Percentiles rank a stretch among this genome's conserved stretches.
These are phyloP conservation scores for Mormyrops boulengeri DNA, from an alignment of 2,797 vertebrate genomes.

Conservation along the genomic window DNA sequence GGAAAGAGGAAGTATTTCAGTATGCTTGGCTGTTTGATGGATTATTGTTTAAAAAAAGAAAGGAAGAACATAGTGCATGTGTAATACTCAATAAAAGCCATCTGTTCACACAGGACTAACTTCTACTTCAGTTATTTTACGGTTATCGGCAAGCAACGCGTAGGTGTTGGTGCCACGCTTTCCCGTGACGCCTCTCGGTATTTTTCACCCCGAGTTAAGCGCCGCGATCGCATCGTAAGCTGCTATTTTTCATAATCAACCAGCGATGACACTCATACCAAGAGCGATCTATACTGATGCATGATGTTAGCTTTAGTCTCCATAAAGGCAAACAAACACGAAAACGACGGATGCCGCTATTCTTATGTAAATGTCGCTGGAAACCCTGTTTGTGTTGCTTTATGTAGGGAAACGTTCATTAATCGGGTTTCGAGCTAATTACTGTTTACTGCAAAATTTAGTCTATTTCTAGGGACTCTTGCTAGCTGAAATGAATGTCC, in stretches of 20 bases:
- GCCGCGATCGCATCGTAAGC: neutral
- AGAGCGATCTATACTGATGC: slow-evolving; percentile 1
- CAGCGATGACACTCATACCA: neutral
- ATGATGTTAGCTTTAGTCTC: neutral
- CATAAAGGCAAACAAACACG: neutral
- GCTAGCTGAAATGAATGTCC: neutral
- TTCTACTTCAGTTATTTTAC: neutral
- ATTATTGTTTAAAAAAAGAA: neutral
- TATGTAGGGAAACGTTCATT: neutral
- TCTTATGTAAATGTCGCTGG: neutral
- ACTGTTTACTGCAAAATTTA: neutral
- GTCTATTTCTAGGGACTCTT: neutral
- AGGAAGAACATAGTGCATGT: neutral
- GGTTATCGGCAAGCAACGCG: neutral
- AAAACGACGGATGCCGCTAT: neutral
- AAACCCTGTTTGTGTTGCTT: neutral
- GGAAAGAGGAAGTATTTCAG: neutral
- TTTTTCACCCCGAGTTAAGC: slow-evolving; percentile 1
- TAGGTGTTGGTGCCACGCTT: neutral
- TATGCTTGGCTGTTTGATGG: neutral
- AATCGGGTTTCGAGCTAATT: neutral
- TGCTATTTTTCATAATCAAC: slow-evolving; percentile 15
- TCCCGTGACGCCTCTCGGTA: neutral
- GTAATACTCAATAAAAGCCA: neutral
- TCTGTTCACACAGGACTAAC: neutral